Evolutionary conservation across 1,140 invertebrate species (phyloP), one percentile per base, ranked within the genome.

Genomic region (Magallana angulata): DNA sequence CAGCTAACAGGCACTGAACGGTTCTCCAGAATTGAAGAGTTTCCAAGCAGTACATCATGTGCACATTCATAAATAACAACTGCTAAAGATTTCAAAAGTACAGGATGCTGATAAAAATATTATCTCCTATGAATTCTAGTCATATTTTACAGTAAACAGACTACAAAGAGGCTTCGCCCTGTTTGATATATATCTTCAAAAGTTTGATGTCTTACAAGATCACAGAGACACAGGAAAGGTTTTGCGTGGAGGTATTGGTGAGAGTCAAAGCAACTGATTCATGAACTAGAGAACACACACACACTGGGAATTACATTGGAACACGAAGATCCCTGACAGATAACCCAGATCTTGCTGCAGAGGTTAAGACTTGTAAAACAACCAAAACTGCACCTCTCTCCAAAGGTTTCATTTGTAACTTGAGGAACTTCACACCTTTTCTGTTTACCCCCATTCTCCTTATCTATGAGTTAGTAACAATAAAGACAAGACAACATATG

Each of bases 21-120:
- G 36, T 48, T 48, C 16, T 64, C 18, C 60, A 64, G 18, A 64
- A n/a, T 18, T 64, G 60, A 76, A 76, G 68, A 76, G 68, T 48
- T 76, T 76, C 68, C 30, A 9, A 12, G 24, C 7, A 5, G 68
- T 76, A 30, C 68, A 76, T 7, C 68, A 24, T 76, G 68, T 76
- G 68, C 68, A 76, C 1, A 76, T 36, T 12, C 24, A 76, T 76
- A 76, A 76, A 76, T 76, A 76, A 76, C 36, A 18, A 36, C 68
- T 76, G 24, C 18, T 76, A 30, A 76, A 76, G 8, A 36, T 76
- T 30, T 76, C 12, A 24, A 5, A 76, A 76, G 24, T 76, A 18
- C 36, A 30, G 36, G 68, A 76, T 76, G 68, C 24, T 12, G 68
- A 30, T 76, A 18, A 62, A 36, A 76, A 76, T 76, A 76, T 24